Evolutionary conservation across 2,113 vertebrate species (phyloP).

Genomic region (Erythrolamprus reginae): DNA sequence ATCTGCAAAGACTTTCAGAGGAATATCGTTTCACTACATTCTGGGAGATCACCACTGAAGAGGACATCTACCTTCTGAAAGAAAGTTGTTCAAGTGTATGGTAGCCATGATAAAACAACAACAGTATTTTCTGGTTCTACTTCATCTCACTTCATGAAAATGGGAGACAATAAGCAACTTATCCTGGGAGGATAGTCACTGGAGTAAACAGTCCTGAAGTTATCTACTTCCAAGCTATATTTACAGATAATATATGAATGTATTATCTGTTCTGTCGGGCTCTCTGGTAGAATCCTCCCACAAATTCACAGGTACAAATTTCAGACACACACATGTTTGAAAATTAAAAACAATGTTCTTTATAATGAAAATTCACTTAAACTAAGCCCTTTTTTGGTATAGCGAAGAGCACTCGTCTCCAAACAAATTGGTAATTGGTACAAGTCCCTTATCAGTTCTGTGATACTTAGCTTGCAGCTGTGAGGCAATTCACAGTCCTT

Average conservation of each 20-base stretch:
- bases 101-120: background rate
- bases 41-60: background rate
- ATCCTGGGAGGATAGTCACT: background rate
- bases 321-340: too few relatives aligned
- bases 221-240: background rate
- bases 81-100: background rate
- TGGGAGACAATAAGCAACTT: background rate
- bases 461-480: too few relatives aligned
- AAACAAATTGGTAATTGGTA: too few relatives aligned
- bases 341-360: too few relatives aligned
- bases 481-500: too few relatives aligned
- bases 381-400: too few relatives aligned
- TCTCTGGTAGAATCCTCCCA: too few relatives aligned
- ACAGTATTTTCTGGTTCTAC: background rate
- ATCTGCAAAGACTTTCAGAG: background rate
- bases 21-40: background rate
- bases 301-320: too few relatives aligned
- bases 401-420: too few relatives aligned
- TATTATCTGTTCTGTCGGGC: too few relatives aligned
- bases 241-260: background rate
- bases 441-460: too few relatives aligned
- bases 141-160: background rate
- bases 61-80: background rate
- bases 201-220: background rate
- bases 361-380: too few relatives aligned